Base-by-base conservation (phyloP, 2,113 vertebrate species). In the Corythornis cristatus region DNA sequence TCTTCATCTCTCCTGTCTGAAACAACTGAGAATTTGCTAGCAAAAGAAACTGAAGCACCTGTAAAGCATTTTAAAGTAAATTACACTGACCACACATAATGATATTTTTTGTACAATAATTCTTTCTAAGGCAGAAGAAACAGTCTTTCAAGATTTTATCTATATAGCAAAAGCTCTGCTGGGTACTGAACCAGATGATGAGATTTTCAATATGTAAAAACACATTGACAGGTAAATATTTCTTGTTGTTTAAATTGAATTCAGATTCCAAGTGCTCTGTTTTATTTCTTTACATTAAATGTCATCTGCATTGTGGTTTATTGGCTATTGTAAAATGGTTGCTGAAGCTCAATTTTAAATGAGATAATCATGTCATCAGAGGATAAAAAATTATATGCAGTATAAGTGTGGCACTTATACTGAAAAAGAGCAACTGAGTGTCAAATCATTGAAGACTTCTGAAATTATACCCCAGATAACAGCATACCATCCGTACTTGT, bases 221-320 rank as follows among this genome's bases (percentile, higher is more conserved):
- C 33, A 37, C 19, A 75, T 64, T 80, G 11, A 37, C 72, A 42
- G 21, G 62, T 95, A 96, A 97, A 93, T 96, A 95, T 86, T 96
- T 96, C 83, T 87, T 96, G 28, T 75, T 96, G 88, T 92, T 91
- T 95, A 88, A 92, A 91, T 84, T 91, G 89, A 95, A 97, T 81
- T 71, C 71, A 66, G 15, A 73, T 88, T 91, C 83, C 88, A 89
- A 93, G 18, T 60, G 16, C 8, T 89, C 12, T 22, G 64, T 42
- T 92, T 87, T 65, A 40, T 73, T 65, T 80, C 81, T 86, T 87
- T 72, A 74, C 45, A 74, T 96, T 88, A 77, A 89, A 86, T 45
- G 29, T 40, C 93, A 95, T 91, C 94, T 97, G 20, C 54, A 93
- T 48, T 6, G 9, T 43, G 33, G 26, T 92, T 96, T 96, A 91